Evolutionary conservation across 2,113 vertebrate species (phyloP).

Genomic region (Oceanites oceanicus): DNA sequence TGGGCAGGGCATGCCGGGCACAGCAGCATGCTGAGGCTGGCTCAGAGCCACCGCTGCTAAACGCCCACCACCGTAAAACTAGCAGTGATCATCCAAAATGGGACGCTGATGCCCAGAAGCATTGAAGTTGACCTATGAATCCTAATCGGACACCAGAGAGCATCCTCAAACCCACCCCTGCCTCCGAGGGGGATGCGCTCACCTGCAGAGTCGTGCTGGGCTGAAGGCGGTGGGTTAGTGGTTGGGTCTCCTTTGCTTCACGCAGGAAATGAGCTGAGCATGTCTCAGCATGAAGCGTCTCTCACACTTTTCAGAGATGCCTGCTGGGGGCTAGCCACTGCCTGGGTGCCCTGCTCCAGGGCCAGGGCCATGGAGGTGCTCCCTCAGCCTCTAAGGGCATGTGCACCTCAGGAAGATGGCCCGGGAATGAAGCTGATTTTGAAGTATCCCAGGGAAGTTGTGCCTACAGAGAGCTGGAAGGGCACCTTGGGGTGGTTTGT

Average conservation of each 20-base stretch:
- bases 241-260: neutral
- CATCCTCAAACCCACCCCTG: neutral
- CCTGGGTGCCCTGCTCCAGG: neutral
- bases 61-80: neutral
- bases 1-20: rapidly evolving
- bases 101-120: neutral
- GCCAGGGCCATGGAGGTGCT: neutral
- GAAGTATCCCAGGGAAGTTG: neutral
- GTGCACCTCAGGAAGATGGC: rapidly evolving
- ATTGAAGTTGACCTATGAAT: neutral
- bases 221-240: neutral
- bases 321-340: neutral
- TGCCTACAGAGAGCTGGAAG: neutral
- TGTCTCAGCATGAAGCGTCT: neutral
- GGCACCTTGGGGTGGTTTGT: neutral
- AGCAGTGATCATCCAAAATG: neutral
- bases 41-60: neutral
- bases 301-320: neutral
- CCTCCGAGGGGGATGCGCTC: neutral
- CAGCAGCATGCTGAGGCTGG: neutral
- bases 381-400: neutral
- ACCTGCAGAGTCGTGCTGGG: rapidly evolving
- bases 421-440: neutral
- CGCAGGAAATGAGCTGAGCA: neutral
- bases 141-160: neutral